These are phyloP conservation scores for Nibea coibor DNA, from an alignment of 2,113 vertebrate species.

Conservation along the genomic window DNA sequence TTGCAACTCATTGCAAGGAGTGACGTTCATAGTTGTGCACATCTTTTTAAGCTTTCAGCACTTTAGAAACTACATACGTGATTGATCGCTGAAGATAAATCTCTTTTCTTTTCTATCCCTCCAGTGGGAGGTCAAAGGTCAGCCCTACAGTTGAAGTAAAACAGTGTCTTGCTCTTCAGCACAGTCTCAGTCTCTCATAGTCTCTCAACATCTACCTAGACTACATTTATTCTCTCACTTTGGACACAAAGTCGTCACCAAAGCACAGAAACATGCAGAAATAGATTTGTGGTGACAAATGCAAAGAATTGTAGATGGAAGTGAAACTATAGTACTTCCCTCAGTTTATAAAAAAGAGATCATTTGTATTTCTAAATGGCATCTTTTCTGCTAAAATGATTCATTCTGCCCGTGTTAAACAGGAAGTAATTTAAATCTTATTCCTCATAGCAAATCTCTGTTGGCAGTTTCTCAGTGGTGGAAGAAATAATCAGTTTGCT, in stretches of 20 bases:
- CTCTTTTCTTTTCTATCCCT: neutral
- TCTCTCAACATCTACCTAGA: neutral
- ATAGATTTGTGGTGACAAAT: neutral
- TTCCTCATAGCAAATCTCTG: neutral
- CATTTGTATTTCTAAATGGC: neutral
- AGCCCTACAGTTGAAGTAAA: neutral
- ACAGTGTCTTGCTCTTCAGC: neutral
- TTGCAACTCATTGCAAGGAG: neutral
- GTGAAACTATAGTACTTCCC: neutral
- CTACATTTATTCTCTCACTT: neutral
- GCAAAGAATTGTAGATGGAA: constrained; percentile 10
- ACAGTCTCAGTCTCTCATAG: neutral
- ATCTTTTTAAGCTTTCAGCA: constrained; percentile 14
- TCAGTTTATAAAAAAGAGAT: neutral
- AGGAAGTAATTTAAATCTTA: neutral
- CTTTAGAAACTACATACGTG: neutral
- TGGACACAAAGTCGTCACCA: neutral
- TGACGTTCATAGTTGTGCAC: neutral
- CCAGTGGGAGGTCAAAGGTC: constrained; percentile 22
- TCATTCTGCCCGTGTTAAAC: neutral
- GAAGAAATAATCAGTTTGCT: too few relatives aligned
- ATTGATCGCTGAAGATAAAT: constrained; percentile 13
- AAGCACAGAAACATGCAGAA: neutral
- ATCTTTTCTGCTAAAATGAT: neutral
- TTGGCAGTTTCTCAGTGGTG: neutral